phyloP scores from a whole-genome alignment of 2,113 vertebrate species.

The Eleginops maclovinus region DNA sequence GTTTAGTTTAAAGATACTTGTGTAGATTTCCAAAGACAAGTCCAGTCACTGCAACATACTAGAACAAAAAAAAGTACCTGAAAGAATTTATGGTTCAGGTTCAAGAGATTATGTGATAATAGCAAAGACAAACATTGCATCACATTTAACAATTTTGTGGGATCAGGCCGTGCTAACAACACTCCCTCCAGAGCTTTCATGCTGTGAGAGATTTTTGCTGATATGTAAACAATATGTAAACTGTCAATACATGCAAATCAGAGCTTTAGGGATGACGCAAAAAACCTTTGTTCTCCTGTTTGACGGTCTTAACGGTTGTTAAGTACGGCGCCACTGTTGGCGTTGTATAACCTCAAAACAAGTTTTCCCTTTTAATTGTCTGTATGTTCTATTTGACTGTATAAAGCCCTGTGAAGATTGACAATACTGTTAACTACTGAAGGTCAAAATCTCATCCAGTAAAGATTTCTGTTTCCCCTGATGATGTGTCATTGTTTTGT shows the following conservation, averaged over 20 bases:
- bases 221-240: slow-evolving; percentile 42
- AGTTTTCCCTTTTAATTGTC: slow-evolving; percentile 16
- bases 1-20: slow-evolving; percentile 16
- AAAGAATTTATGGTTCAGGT: too few relatives aligned
- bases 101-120: not conserved
- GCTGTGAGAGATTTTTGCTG: slow-evolving; percentile 10
- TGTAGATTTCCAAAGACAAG: slow-evolving; percentile 7
- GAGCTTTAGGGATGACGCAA: slow-evolving; percentile 14
- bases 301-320: not conserved
- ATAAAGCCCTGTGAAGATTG: slow-evolving; percentile 22
- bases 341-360: slow-evolving; percentile 7
- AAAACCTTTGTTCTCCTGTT: slow-evolving; percentile 25
- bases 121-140: not conserved
- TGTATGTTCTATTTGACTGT: slow-evolving; percentile 23
- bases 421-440: slow-evolving; percentile 37
- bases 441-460: slow-evolving; percentile 32
- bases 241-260: not conserved
- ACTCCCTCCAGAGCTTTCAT: slow-evolving; percentile 3
- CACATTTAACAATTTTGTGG: not conserved
- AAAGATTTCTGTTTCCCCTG: slow-evolving; percentile 49
- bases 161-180: not conserved
- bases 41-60: not conserved
- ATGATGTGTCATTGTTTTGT: not conserved
- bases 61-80: not conserved
- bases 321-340: not conserved